These are phyloP conservation scores for Pomatorhinus ruficollis DNA, from an alignment of 2,113 vertebrate genomes.

Conservation along the genomic window DNA sequence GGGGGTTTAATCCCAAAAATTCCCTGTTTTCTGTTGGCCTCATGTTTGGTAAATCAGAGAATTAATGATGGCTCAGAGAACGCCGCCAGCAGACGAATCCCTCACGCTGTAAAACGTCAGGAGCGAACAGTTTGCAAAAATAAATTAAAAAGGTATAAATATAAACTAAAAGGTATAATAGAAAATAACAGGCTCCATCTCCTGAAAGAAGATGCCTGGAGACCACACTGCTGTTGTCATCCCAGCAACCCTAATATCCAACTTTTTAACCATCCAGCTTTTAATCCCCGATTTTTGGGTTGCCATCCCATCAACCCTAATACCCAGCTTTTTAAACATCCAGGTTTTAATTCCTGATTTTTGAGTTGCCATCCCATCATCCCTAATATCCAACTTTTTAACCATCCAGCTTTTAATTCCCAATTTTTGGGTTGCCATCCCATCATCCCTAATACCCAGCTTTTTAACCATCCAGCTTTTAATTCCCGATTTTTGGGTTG, in stretches of 20 bases:
- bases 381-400: no score
- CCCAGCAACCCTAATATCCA: neutral
- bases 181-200: neutral
- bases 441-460: neutral
- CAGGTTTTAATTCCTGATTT: neutral
- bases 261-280: neutral
- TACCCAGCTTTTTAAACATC: neutral
- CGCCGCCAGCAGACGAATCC: fast-evolving
- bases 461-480: no score
- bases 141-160: neutral
- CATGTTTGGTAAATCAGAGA: neutral
- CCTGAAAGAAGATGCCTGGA: neutral
- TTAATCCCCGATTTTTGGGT: no score
- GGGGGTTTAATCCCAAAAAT: neutral
- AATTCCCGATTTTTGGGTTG: neutral
- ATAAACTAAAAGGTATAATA: no score
- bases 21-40: neutral
- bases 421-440: no score
- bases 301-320: no score
- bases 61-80: fast-evolving
- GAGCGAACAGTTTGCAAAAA: neutral
- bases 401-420: no score
- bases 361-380: no score
- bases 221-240: no score
- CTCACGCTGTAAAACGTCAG: neutral